A percentile compares a stretch with the other conserved stretches of the same genome.
These are phyloP conservation scores for Lycocerus yunnanus DNA, from an alignment of 2,888 invertebrate genomes.

Conservation along the genomic window DNA sequence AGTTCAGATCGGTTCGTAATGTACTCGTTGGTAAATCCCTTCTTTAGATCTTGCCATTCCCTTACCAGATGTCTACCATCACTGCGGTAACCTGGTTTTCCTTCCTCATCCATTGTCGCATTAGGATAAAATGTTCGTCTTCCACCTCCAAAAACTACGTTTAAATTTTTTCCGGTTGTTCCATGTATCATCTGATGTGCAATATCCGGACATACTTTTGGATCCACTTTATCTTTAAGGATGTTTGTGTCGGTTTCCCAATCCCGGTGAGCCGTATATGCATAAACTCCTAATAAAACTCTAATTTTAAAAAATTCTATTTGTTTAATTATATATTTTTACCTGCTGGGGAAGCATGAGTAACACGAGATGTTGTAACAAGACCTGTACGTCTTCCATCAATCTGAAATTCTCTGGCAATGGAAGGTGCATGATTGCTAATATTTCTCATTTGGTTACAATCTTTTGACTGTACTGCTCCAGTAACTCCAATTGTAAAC, in stretches of 20 bases:
- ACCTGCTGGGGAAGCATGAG: conserved; percentile 76
- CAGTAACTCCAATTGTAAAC: conserved; percentile 76
- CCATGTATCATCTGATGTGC: conserved; percentile 72
- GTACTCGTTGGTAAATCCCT: neutral
- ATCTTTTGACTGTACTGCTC: conserved; percentile 64
- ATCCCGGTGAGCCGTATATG: conserved; percentile 71
- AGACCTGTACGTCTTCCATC: conserved; percentile 67
- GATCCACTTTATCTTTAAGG: conserved; percentile 56
- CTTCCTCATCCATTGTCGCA: conserved; percentile 52
- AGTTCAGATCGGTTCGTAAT: neutral
- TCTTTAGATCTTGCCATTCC: neutral
- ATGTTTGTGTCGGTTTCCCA: conserved; percentile 74
- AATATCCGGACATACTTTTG: conserved; percentile 69
- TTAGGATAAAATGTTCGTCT: conserved; percentile 67
- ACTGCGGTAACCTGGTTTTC: conserved; percentile 36
- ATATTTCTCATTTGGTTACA: conserved; percentile 64
- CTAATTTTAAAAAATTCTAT: too few relatives aligned
- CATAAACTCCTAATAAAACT: conserved; percentile 60
- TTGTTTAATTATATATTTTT: neutral
- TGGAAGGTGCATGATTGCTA: conserved; percentile 66
- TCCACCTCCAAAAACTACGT: conserved; percentile 81
- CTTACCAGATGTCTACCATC: neutral
- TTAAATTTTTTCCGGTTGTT: conserved; percentile 68
- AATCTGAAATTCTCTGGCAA: conserved; percentile 73
- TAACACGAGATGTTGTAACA: conserved; percentile 79